Evolutionary conservation across 2,888 invertebrate genomes (phyloP).

Genomic region (Dryobotodes eremita): DNA sequence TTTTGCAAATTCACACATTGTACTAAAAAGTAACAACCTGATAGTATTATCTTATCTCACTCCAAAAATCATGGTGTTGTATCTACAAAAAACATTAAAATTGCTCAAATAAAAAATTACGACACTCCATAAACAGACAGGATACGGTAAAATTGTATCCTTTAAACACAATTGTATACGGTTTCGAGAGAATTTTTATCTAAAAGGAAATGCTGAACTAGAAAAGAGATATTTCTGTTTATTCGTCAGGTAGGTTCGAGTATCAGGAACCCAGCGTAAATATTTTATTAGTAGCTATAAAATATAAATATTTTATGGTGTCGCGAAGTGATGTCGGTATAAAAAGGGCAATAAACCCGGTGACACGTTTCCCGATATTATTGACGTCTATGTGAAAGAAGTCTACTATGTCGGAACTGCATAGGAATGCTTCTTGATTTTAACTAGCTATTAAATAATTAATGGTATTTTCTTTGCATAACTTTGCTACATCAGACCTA

Average conservation of each 20-base stretch:
- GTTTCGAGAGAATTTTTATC: conserved; percentile 40
- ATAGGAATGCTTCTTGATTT: conserved; percentile 10
- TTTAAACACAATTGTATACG: conserved; percentile 55
- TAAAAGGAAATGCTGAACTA: conserved; percentile 63
- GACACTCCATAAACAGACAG: conserved; percentile 39
- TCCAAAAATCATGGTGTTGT: conserved; percentile 4
- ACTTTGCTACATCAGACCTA: not conserved
- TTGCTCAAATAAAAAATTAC: conserved; percentile 55
- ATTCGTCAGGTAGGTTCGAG: conserved; percentile 60
- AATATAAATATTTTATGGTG: conserved; percentile 74
- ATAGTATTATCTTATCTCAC: conserved; percentile 30
- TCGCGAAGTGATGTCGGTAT: conserved; percentile 61
- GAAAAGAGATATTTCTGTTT: conserved; percentile 63
- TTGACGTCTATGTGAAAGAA: conserved; percentile 18
- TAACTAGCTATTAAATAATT: not conserved
- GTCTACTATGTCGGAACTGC: conserved; percentile 32
- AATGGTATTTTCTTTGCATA: not conserved
- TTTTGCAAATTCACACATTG: conserved; percentile 26
- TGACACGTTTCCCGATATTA: conserved; percentile 60
- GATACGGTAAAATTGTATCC: conserved; percentile 50
- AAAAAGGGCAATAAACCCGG: conserved; percentile 63
- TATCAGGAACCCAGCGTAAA: conserved; percentile 61
- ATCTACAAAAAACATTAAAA: too few species aligned
- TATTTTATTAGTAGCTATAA: conserved; percentile 74
- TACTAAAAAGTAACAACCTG: conserved; percentile 52